Evolutionary conservation across 1,140 invertebrate species (phyloP).

Genomic region (Drosophila paulistorum): DNA sequence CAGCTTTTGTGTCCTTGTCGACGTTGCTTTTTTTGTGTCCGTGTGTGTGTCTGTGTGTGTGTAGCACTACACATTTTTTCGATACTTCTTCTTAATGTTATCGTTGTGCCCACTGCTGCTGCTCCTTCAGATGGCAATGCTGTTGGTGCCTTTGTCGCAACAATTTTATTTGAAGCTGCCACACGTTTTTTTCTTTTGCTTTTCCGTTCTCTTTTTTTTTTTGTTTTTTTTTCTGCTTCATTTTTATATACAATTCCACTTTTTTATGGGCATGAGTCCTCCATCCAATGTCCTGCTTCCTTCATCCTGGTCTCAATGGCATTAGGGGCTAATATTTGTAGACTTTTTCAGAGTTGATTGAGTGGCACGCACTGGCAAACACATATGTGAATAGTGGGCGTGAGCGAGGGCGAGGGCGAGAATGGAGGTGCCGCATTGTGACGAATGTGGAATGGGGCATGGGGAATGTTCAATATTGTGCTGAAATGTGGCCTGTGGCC

Average conservation of each 20-base stretch:
- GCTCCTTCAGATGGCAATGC: slow-evolving; percentile 57
- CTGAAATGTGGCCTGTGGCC: slow-evolving; percentile 61
- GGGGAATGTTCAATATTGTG: slow-evolving; percentile 47
- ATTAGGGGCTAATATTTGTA: slow-evolving; percentile 82
- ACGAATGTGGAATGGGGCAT: not conserved
- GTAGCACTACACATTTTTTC: slow-evolving; percentile 78
- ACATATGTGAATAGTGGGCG: slow-evolving; percentile 45
- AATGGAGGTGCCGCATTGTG: not conserved
- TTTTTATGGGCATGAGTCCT: slow-evolving; percentile 64
- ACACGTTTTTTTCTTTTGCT: slow-evolving; percentile 53
- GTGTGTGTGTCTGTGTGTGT: slow-evolving; percentile 47
- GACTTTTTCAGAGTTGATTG: slow-evolving; percentile 81
- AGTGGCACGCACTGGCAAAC: slow-evolving; percentile 77
- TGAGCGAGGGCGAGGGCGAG: slow-evolving; percentile 30
- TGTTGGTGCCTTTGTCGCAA: slow-evolving; percentile 74
- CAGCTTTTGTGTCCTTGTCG: slow-evolving; percentile 75
- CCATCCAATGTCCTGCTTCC: slow-evolving; percentile 30
- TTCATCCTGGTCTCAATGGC: slow-evolving; percentile 76
- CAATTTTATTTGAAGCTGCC: slow-evolving; percentile 81
- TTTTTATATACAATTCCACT: slow-evolving; percentile 79
- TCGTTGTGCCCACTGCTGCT: slow-evolving; percentile 65
- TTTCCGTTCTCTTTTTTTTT: not conserved
- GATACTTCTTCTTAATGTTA: slow-evolving; percentile 80
- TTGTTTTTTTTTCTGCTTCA: slow-evolving; percentile 53
- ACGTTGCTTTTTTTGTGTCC: slow-evolving; percentile 39